Evolutionary conservation across 1,140 invertebrate species (phyloP), one percentile per base, ranked within the genome.

Genomic region (Atta colombica): DNA sequence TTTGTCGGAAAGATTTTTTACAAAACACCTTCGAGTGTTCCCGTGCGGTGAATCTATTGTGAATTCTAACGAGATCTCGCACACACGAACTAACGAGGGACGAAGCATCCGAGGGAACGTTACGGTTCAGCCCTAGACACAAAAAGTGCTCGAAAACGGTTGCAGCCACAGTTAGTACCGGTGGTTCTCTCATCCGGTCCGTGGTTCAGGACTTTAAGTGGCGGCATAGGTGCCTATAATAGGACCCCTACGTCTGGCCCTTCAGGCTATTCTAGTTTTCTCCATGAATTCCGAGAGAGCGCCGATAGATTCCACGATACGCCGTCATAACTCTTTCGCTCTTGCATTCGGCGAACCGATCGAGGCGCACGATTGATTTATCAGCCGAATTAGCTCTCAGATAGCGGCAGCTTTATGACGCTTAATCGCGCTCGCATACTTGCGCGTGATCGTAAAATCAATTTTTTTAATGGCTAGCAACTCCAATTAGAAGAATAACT

Each of bases 191-290:
- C 91, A 88, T 89, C 90, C 89, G 89, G 86, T 53, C 87, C 85
- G 16, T 60, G 88, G 66, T 71, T 87, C 39, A 78, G 90, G 88
- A 7, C 72, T 63, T 91, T 94, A 93, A 94, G 90, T 94, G 92
- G 93, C 93, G 92, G 93, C 91, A 92, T 88, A 93, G 91, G 90
- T 91, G 89, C 91, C 75, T 91, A 92, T 93, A 93, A 93, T 92
- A 92, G 90, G 89, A 85, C 89, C 90, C 77, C 87, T 87, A 82
- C 61, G 92, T 94, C 92, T 93, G 93, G 89, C 88, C 92, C 93
- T 93, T 92, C 88, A 78, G 93, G 93, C 93, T 92, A 93, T 92
- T 91, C 92, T 93, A 93, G 85, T 90, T 93, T 88, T 68, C 81
- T 86, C 58, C 60, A 39, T 69, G 88, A 87, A 89, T 88, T 77